Evolutionary conservation across 2,888 invertebrate genomes (phyloP), one percentile per base, ranked within the genome.

Genomic region (Dynastes hyllus): DNA sequence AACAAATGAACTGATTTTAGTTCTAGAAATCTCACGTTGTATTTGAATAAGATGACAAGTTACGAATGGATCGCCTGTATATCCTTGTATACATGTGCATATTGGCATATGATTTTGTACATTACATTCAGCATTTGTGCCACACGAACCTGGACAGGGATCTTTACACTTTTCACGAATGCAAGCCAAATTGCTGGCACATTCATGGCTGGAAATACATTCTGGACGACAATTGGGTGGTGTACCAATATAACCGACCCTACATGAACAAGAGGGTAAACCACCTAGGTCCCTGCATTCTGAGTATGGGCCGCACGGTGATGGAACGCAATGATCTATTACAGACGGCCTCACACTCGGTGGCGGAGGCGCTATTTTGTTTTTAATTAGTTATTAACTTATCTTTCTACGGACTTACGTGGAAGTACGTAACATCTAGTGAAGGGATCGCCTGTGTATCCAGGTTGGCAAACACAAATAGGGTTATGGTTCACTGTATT

Each of bases 401-500:
- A 16, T 61, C 61, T 9, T 32, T 22, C 6, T 29, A 9, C 6
- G 58, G 55, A 78, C 87, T 87, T 87, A 88, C 88, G 86, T 83
- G 88, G 88, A 79, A 88, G 84, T 70, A 86, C 85, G 86, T 88
- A 87, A 82, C 90, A 90, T 84, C 89, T 86, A 11, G 88, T 87
- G 83, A 90, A 90, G 75, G 90, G 89, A 87, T 90, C 91, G 78
- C 91, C 91, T 76, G 89, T 88, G 83, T 89, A 90, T 50, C 93
- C 93, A 73, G 89, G 86, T 78, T 90, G 89, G 86, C 95, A 95
- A 84, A 92, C 92, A 85, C 94, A 94, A 83, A 94, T 93, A 1
- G 94, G 93, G 86, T 93, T 93, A 86, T 94, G 94, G 86, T 94
- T 93, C 80, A 93, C 92, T 6, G 94, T 94, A 86, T 92, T 91